Base-by-base conservation (phyloP, 2,888 invertebrate genomes). In the Willowsia nigromaculata region DNA sequence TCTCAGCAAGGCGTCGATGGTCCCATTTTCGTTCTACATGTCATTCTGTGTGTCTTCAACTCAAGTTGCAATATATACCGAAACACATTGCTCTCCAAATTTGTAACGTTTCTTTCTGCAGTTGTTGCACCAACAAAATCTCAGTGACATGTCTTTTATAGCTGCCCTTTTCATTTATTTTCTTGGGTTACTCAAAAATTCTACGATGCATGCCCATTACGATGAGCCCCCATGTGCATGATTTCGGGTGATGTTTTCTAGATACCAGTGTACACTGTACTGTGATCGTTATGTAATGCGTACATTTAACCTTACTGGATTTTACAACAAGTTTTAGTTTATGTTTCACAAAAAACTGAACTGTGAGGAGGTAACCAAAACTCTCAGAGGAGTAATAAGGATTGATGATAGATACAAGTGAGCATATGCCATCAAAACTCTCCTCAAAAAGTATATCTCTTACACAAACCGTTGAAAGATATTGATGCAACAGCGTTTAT, bases 371-470 rank as follows among this genome's bases (percentile, higher is more conserved):
- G 89, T 56, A 50, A 47, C 65, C 25, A 62, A 25, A 87, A 84
- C 59, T 92, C 92, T 90, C 92, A 18, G 86, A 88, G 90, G 91
- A 91, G 90, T 85, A 91, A 92, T 92, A 91, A 87, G 88, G 89
- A 71, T 30, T 90, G 92, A 91, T 92, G 92, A 92, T 85, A 90
- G 92, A 91, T 92, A 90, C 89, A 88, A 83, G 80, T 80, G 86
- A 87, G 56, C 86, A 87, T 56, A 87, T 87, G 86, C 86, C 81
- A 71, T 87, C 80, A 81, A 87, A 86, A 86, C 80, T 78, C 50
- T 18, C 68, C 53, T 47, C 30, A 47, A 85, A 53, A 50, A 81
- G 71, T 62, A 81, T 53, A 53, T 87, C 86, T 68, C 56, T 68
- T 81, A 33, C 86, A 71, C 56, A 87, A 80, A 87, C 68, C n/a